Evolutionary conservation across 2,113 vertebrate species (phyloP), one percentile per base, ranked within the genome.

Genomic region (zebrafish (Danio rerio)): DNA sequence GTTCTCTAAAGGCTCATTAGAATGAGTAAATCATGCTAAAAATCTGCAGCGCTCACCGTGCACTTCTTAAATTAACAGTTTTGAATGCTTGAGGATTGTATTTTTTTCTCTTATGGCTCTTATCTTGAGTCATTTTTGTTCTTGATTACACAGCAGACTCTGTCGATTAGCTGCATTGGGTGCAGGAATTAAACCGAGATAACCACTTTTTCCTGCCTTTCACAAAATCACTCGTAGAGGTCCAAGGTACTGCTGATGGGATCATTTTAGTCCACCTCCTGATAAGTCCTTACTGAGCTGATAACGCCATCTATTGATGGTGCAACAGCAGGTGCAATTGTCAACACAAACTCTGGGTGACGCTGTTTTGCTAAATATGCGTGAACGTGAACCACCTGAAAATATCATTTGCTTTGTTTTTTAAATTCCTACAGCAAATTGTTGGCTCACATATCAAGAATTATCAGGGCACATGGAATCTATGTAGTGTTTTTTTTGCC

Each of bases 321-420:
- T 4, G n/a, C 61, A 21, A 40, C 8, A 15, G 10, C n/a, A 13
- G 12, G 4, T 65, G 40, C 15, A 78, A n/a, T 43, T 85, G 9
- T 4, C 6, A 72, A 10, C 21, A 21, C 21, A 49, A 5, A 42
- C 85, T 79, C 40, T 79, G 16, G 75, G 76, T 80, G 86, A 80
- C 66, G 66, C 86, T 84, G 81, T 76, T 84, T 80, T 76, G 70
- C 63, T 69, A 84, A 63, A 80, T 84, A 82, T 84, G n/a, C n/a
- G n/a, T n/a, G n/a, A 80, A 8, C 43, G 45, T 11, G 3, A 52
- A 31, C 6, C 13, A 68, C 40, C 43, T 47, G 21, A 61, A 49
- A 53, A 18, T 9, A n/a, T 8, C 3, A n/a, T 47, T 56, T 68
- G 49, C 10, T 69, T 49, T n/a, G 13, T 82, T 82, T 73, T 16